These are phyloP conservation scores for Drosophila atripex DNA, from an alignment of 2,888 invertebrate genomes.

Conservation along the genomic window DNA sequence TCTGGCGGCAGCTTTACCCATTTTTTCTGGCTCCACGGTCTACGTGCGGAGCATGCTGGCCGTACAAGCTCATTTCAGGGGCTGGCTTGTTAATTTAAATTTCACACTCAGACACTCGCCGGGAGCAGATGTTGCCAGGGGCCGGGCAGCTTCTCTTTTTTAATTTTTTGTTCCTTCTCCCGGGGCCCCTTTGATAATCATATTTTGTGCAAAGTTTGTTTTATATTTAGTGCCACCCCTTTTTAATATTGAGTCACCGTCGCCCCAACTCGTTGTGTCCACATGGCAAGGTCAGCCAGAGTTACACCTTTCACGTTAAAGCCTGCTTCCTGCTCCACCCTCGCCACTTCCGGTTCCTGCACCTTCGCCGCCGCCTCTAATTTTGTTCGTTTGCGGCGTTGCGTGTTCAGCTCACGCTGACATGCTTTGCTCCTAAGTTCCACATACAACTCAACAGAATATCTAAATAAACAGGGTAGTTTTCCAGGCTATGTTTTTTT, in stretches of 20 bases:
- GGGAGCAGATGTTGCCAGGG: constrained; percentile 28
- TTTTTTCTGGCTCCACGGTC: constrained; percentile 22
- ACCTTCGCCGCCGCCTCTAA: constrained; percentile 5
- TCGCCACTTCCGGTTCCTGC: constrained; percentile 38
- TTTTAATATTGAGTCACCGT: constrained; percentile 22
- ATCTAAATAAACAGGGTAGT: not conserved
- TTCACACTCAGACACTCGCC: constrained; percentile 57
- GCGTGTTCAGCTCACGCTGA: constrained; percentile 19
- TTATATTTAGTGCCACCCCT: constrained; percentile 33
- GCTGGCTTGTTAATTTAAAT: constrained; percentile 70
- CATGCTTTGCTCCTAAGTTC: constrained; percentile 9
- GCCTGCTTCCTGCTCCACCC: constrained; percentile 32
- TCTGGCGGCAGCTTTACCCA: constrained; percentile 42
- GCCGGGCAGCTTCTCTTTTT: constrained; percentile 11
- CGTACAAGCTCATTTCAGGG: constrained; percentile 20
- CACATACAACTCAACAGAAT: constrained; percentile 2
- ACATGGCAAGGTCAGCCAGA: constrained; percentile 35
- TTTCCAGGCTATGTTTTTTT: not conserved
- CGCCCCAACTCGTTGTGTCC: not conserved
- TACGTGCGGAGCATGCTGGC: constrained; percentile 68
- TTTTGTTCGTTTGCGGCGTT: constrained; percentile 1
- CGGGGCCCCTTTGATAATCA: constrained; percentile 29
- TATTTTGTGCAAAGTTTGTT: constrained; percentile 55
- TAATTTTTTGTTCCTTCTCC: not conserved
- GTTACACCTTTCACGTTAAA: constrained; percentile 36